Evolutionary conservation across 2,113 vertebrate species (phyloP), one percentile per base, ranked within the genome.

Genomic region (Cheilinus undulatus): DNA sequence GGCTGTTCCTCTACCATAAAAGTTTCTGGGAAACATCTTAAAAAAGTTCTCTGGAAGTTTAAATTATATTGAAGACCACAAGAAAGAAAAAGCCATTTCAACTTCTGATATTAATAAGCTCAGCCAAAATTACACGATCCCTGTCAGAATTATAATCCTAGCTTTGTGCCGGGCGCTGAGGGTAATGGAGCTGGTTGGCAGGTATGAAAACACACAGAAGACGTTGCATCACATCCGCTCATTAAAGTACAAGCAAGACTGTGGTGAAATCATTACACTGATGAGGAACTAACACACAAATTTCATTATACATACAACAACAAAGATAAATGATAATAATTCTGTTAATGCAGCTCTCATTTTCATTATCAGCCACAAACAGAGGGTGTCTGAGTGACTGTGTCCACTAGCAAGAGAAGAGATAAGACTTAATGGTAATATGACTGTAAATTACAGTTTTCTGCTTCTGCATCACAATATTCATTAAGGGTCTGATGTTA

Each of bases 81-180:
- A n/a, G n/a, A n/a, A n/a, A n/a, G n/a, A n/a, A n/a, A n/a, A n/a
- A n/a, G n/a, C n/a, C n/a, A n/a, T n/a, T n/a, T n/a, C n/a, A n/a
- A n/a, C n/a, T n/a, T n/a, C n/a, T n/a, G n/a, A n/a, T n/a, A n/a
- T n/a, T n/a, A n/a, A n/a, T n/a, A n/a, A n/a, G n/a, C n/a, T n/a
- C n/a, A n/a, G n/a, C n/a, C n/a, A n/a, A n/a, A n/a, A n/a, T n/a
- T n/a, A n/a, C n/a, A n/a, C n/a, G n/a, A n/a, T n/a, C n/a, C n/a
- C n/a, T n/a, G n/a, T n/a, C n/a, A n/a, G n/a, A n/a, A n/a, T n/a
- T n/a, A n/a, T n/a, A n/a, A n/a, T n/a, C n/a, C 40, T 15, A 17
- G 14, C 13, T 15, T 15, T 54, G 53, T 69, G 69, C 66, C 58
- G 69, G 20, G 34, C 72, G 72, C 76, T 51, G 70, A 63, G 65